Evolutionary conservation across 1,140 invertebrate species (phyloP), one percentile per base, ranked within the genome.

Genomic region (Zaprionus kolodkinae): DNA sequence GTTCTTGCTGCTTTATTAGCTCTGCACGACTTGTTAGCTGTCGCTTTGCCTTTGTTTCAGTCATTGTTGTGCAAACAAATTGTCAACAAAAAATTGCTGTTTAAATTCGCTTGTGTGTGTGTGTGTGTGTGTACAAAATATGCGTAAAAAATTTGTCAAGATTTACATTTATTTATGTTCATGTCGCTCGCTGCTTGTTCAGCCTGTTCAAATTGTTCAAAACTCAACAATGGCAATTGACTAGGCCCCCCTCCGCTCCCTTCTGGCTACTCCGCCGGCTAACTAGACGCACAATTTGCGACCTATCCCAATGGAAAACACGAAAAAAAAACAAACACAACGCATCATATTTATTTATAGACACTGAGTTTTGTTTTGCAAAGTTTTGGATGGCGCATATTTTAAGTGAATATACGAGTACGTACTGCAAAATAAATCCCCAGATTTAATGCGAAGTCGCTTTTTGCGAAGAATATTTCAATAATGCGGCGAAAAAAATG

Each of bases 1-100:
- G 60, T 45, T 80, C 62, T 57, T 76, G 59, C 43, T 79, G 72
- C 52, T 71, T 87, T 77, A 74, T 83, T 77, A 79, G 82, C 76
- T 86, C 79, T 78, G 81, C 72, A 71, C 78, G 76, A 83, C 84
- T 88, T 83, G 67, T 67, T 88, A 52, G 84, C 73, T 69, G 71
- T 81, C 65, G 36, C 59, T 62, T 59, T 73, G 64, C 50, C 12
- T 38, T 57, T 71, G 27, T 10, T 66, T 54, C 50, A 27, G 30
- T 57, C 77, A 75, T 87, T 88, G 84, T 80, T 78, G 56, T 56
- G 68, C 43, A 40, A 79, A 69, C 54, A 72, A 71, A 79, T 76
- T 55, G 64, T 17, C 56, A 52, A 35, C 55, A 56, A 59, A 55
- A 60, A 69, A 40, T 61, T 27, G 11, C 52, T 40, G 57, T 33